A percentile compares a stretch with the other conserved stretches of the same genome.
Conservation (phyloP, 2,888 invertebrate species). For the Pachydiplax longipennis region DNA sequence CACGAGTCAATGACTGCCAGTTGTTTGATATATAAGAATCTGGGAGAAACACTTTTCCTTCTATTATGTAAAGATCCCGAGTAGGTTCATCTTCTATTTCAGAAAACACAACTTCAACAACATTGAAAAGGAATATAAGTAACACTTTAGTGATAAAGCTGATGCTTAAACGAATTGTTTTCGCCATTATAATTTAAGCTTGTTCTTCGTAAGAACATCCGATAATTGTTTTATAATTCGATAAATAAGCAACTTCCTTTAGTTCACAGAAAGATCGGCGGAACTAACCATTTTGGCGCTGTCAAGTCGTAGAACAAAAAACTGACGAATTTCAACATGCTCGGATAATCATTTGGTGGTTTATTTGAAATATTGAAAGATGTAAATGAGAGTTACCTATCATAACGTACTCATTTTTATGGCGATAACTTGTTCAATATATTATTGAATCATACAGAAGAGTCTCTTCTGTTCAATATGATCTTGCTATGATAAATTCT, state of each 20-base stretch:
- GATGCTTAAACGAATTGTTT: slow-evolving; percentile 20
- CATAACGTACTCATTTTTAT: background rate
- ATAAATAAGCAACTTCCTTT: slow-evolving; percentile 40
- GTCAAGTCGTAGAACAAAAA: background rate
- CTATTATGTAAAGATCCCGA: slow-evolving; percentile 73
- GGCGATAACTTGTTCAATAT: too few species aligned
- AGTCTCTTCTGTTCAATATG: background rate
- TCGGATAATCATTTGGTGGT: background rate
- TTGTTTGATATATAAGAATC: slow-evolving; percentile 64
- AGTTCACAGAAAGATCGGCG: slow-evolving; percentile 19
- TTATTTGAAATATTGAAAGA: background rate
- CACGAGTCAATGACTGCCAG: slow-evolving; percentile 80
- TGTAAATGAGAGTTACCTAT: background rate
- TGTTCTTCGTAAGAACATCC: slow-evolving; percentile 42
- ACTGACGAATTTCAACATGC: background rate
- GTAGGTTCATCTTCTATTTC: slow-evolving; percentile 39
- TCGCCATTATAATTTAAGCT: background rate
- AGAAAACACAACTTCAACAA: slow-evolving; percentile 41
- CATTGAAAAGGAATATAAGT: slow-evolving; percentile 33
- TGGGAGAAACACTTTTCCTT: slow-evolving; percentile 81
- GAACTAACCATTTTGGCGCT: slow-evolving; percentile 33
- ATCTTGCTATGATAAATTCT: too few species aligned
- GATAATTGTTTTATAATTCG: slow-evolving; percentile 35
- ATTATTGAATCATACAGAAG: background rate
- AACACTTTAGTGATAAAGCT: slow-evolving; percentile 40